Conservation (phyloP, 2,113 vertebrate genomes). For the Scopus umbretta region DNA sequence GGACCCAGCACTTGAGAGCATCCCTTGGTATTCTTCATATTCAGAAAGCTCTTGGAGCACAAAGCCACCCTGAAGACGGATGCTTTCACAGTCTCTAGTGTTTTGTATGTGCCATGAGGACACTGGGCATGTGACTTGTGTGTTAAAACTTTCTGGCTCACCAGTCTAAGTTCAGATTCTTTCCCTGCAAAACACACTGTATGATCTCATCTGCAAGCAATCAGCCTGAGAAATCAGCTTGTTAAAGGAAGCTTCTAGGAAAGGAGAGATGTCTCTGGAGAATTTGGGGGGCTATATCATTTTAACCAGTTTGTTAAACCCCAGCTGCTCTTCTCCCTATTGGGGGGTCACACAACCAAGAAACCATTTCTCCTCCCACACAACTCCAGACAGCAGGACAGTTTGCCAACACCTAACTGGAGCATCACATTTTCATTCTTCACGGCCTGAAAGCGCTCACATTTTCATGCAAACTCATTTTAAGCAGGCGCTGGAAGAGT, state of each 20-base stretch:
- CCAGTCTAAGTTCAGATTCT: conserved; percentile 19
- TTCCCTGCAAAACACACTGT: conserved; percentile 57
- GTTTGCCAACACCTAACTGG: conserved; percentile 9
- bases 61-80: not conserved
- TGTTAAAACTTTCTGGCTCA: conserved; percentile 56
- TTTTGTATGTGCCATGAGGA: conserved; percentile 28
- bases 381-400: not conserved
- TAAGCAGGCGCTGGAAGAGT: not conserved
- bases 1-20: not conserved
- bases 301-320: conserved; percentile 57
- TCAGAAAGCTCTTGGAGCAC: not conserved
- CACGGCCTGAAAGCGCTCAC: not conserved
- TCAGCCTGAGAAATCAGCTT: conserved; percentile 69
- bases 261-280: conserved; percentile 57
- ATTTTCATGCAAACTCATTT: not conserved
- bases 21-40: not conserved
- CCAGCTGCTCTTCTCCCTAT: conserved; percentile 46
- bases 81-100: not conserved
- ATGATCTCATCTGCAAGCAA: conserved; percentile 70
- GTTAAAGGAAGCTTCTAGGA: conserved; percentile 69
- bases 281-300: conserved; percentile 42
- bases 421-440: not conserved
- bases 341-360: conserved; percentile 28
- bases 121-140: conserved; percentile 16
- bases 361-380: conserved; percentile 27